Base-by-base conservation (phyloP, 2,113 vertebrate species). In the Tychaedon coryphoeus region DNA sequence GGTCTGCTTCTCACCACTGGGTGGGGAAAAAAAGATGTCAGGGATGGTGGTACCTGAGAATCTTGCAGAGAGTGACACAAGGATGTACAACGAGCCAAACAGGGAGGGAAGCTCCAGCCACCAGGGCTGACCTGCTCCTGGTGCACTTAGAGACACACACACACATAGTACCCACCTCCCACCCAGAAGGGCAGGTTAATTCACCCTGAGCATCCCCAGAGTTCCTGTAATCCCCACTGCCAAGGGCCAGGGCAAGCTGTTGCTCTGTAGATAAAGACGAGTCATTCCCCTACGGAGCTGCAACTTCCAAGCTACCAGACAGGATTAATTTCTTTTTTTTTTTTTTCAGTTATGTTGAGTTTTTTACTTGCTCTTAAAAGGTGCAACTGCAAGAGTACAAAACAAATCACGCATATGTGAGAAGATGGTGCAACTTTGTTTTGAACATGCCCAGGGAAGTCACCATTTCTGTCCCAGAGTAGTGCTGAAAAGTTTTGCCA, bases 351-450 rank as follows among this genome's bases (percentile, higher is more conserved):
- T 26, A 57, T 16, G 8, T n/a, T 56, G n/a, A 19, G 12, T 33
- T 66, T 92, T 89, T 84, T 62, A 10, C 22, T 86, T 64, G 29
- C 20, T 61, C 25, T 51, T 43, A 64, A 77, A 61, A 38, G 8
- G 23, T 50, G 20, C 8, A 36, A 33, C 12, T 16, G 0, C 33
- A 22, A 73, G 28, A 69, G 10, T 15, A 48, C 4, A 31, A 61
- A 84, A 51, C 2, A 1, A 43, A 65, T 25, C 25, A 24, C 3
- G 1, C 1, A 0, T 20, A 14, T 19, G 29, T 36, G 19, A 79
- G 36, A 74, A 71, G 50, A 20, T 19, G n/a, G 24, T 43, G 19
- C 11, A 56, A 23, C 47, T 61, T 83, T 0, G 0, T 48, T 51
- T 57, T 60, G 24, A 86, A 26, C 6, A 31, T 60, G 23, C 5